Base-by-base conservation (phyloP, 2,113 vertebrate species). In the Vicugna pacos region DNA sequence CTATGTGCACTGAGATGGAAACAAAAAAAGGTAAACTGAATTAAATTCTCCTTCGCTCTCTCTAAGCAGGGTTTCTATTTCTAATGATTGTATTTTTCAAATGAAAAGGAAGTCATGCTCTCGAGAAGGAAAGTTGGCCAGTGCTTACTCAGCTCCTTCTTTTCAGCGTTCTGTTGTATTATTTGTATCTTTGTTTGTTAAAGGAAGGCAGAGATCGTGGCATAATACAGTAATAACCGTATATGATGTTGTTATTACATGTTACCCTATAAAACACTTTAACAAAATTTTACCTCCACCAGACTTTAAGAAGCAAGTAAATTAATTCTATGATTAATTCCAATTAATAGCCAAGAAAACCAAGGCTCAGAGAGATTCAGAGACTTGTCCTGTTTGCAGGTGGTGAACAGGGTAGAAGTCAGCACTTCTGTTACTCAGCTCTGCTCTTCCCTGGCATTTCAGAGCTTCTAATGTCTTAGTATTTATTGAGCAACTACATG, bases 41-140 rank as follows among this genome's bases (percentile, higher is more conserved):
- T 91, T 93, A 94, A 81, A 80, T 84, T 94, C n/a, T 67, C 48
- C 58, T 80, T 69, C 82, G 12, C 32, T 89, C 22, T 62, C 17
- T 56, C 16, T 79, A 20, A 70, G 19, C 6, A 19, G 14, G 28
- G 46, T 70, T 82, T 93, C 24, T 35, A 10, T 77, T 84, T 92
- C n/a, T 13, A 72, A 42, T 65, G 26, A 64, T 28, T 64, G 13
- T 24, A 52, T 88, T 94, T 93, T 94, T 81, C 72, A 95, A 86
- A 64, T 60, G 22, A 80, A 89, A 35, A 62, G 82, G 10, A 69
- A 54, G 58, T 58, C 70, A 17, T 8, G 22, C 11, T 22, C 13
- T 42, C 24, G 56, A 35, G 3, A 52, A 6, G 6, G 22, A 70
- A 50, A 70, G 72, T 19, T 67, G 28, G 28, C 38, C 2, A 15